Evolutionary conservation across 2,888 invertebrate genomes (phyloP), one percentile per base, ranked within the genome.

Genomic region (Blera fallax): DNA sequence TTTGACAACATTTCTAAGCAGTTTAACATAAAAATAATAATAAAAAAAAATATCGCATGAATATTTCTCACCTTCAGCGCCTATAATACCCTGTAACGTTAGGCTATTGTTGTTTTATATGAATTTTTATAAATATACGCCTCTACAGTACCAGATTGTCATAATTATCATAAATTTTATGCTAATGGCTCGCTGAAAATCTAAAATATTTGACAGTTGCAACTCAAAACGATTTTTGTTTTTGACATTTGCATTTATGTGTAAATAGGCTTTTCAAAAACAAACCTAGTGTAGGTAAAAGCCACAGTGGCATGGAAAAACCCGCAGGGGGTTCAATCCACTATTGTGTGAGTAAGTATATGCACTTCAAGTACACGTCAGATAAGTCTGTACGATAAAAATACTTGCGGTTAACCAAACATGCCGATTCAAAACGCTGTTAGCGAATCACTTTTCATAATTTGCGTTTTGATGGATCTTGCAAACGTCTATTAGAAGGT

Each of bases 81-180:
- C 56, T 16, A 34, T 21, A 21, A 32, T 18, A 34, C 34, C 21
- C 11, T 37, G 37, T 8, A 18, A 8, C 2, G 58, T 11, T 11
- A 2, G 58, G 3, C 40, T 40, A 27, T 40, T 60, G 27, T 24
- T 52, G 24, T 69, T 29, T 24, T 14, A 10, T 8, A 54, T 54
- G 43, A 67, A 54, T 67, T 67, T n/a, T 32, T 52, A 54, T 29
- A 54, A 67, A 67, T 18, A 40, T 40, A 67, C 67, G 67, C 52
- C 67, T 40, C 54, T 27, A 24, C 37, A 27, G 24, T 52, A 6
- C 14, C n/a, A 52, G 24, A 29, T 32, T 11, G 40, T 67, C 21
- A 37, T 34, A 16, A 54, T 37, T 24, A 24, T 48, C 50, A 48
- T 16, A 1, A 6, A 7, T 27, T 16, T 29, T 65, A 67, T 67